Conservation (phyloP, 1,140 invertebrate genomes). For the Drosophila albomicans region DNA sequence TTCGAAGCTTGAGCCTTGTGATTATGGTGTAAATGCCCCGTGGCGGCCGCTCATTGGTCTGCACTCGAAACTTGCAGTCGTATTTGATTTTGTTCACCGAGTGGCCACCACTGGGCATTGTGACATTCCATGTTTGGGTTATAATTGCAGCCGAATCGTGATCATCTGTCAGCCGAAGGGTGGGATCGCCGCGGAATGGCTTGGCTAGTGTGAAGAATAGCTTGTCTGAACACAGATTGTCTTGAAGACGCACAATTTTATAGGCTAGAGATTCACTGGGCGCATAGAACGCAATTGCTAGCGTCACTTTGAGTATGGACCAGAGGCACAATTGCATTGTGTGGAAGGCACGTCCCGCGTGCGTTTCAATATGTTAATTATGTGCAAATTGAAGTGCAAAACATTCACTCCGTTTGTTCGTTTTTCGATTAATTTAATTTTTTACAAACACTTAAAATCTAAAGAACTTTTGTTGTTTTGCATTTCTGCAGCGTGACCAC, state of each 20-base stretch:
- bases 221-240: slow-evolving; percentile 75
- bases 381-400: slow-evolving; percentile 1
- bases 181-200: slow-evolving; percentile 74
- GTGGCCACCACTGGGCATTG: slow-evolving; percentile 66
- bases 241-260: slow-evolving; percentile 67
- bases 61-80: slow-evolving; percentile 74
- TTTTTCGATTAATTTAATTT: slow-evolving; percentile 16
- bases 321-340: slow-evolving; percentile 52
- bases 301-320: slow-evolving; percentile 31
- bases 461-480: slow-evolving; percentile 51
- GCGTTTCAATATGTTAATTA: slow-evolving; percentile 24
- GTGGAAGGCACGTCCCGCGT: slow-evolving; percentile 38
- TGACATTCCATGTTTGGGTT: slow-evolving; percentile 76
- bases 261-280: slow-evolving; percentile 27
- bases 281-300: slow-evolving; percentile 42
- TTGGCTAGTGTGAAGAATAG: slow-evolving; percentile 65
- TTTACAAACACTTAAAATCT: slow-evolving; percentile 19
- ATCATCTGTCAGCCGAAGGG: slow-evolving; percentile 68
- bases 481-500: slow-evolving; percentile 21
- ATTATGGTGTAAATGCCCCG: slow-evolving; percentile 79
- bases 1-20: slow-evolving; percentile 73
- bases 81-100: slow-evolving; percentile 76
- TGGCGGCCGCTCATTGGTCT: slow-evolving; percentile 67
- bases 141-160: slow-evolving; percentile 79
- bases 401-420: slow-evolving; percentile 27